Percentiles rank a stretch among this genome's conserved stretches.
These are phyloP conservation scores for Terebella lapidaria DNA, from an alignment of 2,888 invertebrate species.

Conservation along the genomic window DNA sequence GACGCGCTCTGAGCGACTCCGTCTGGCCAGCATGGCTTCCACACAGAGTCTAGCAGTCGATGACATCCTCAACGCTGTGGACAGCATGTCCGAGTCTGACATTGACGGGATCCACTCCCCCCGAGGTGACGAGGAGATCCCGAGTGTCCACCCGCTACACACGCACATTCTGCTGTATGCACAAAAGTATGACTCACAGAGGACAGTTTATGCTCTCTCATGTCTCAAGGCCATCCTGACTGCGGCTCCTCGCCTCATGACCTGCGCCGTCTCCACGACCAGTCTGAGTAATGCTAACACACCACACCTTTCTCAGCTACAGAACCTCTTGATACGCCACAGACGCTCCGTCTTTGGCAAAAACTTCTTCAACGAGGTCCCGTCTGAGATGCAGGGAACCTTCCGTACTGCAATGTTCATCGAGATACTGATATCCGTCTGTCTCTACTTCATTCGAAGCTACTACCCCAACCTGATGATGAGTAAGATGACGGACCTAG, in stretches of 20 bases:
- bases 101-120: not conserved
- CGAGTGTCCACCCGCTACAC: slow-evolving; percentile 67
- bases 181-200: slow-evolving; percentile 71
- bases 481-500: slow-evolving; percentile 64
- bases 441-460: slow-evolving; percentile 75
- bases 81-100: not conserved
- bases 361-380: slow-evolving; percentile 55
- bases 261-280: slow-evolving; percentile 72
- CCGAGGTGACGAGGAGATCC: slow-evolving; percentile 5
- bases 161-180: slow-evolving; percentile 75
- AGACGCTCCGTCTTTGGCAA: slow-evolving; percentile 71
- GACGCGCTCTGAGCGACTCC: not conserved
- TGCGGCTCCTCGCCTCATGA: slow-evolving; percentile 68
- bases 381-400: slow-evolving; percentile 63
- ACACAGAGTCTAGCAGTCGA: slow-evolving; percentile 28
- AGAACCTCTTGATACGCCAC: slow-evolving; percentile 68
- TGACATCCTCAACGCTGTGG: slow-evolving; percentile 19
- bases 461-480: slow-evolving; percentile 71
- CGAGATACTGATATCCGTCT: slow-evolving; percentile 68
- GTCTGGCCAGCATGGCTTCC: not conserved
- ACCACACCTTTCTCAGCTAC: slow-evolving; percentile 54
- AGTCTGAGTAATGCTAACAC: slow-evolving; percentile 58
- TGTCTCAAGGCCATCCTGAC: slow-evolving; percentile 69
- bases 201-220: slow-evolving; percentile 69
- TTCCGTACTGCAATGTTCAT: slow-evolving; percentile 75